Evolutionary conservation across 2,113 vertebrate genomes (phyloP).

Genomic region (Isurus oxyrinchus): DNA sequence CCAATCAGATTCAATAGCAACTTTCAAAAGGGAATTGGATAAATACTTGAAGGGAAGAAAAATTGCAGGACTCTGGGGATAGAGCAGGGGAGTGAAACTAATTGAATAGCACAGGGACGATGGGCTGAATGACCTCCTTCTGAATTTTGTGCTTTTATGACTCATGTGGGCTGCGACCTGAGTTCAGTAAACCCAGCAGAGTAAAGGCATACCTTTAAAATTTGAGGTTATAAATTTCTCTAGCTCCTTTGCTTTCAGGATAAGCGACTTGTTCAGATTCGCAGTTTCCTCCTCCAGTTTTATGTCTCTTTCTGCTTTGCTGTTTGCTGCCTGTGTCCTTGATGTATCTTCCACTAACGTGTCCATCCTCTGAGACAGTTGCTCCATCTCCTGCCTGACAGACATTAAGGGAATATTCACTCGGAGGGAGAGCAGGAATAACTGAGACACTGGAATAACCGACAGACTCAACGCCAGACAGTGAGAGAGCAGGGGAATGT

Average conservation of each 20-base stretch:
- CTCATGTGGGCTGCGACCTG: background rate
- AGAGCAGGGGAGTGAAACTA: background rate
- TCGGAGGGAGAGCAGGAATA: background rate
- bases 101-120: background rate
- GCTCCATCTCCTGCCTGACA: slow-evolving; percentile 54
- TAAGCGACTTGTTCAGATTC: slow-evolving; percentile 58
- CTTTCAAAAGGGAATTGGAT: no score
- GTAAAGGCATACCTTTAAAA: slow-evolving; percentile 55
- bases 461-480: background rate
- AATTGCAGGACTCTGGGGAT: background rate
- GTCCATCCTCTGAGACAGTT: slow-evolving; percentile 53
- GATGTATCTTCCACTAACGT: slow-evolving; percentile 50
- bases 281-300: slow-evolving; percentile 48
- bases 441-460: background rate
- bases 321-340: slow-evolving; percentile 41
- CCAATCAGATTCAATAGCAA: no score
- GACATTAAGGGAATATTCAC: background rate
- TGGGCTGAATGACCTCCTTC: background rate
- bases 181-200: background rate
- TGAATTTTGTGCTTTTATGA: background rate
- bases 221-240: slow-evolving; percentile 50
- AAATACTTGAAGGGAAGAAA: no score
- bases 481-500: background rate
- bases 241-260: slow-evolving; percentile 47
- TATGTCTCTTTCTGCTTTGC: slow-evolving; percentile 44